Percentiles rank a stretch among this genome's conserved stretches.
phyloP scores from a whole-genome alignment of 1,140 invertebrate genomes.

The Euglossa dilemma region DNA sequence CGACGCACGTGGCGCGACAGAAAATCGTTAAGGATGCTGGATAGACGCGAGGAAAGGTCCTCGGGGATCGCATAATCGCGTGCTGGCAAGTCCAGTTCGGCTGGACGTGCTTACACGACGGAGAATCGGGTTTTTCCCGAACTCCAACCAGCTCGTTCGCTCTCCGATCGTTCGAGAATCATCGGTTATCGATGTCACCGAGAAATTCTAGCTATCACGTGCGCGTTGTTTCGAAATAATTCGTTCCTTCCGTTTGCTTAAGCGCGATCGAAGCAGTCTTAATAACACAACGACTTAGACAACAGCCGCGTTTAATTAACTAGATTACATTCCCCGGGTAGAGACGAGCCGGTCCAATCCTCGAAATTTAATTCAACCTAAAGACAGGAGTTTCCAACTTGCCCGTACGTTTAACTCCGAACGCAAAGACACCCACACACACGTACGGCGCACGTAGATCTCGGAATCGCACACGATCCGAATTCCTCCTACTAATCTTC shows the following conservation, averaged over 20 bases:
- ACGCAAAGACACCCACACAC: not conserved
- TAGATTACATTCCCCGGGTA: not conserved
- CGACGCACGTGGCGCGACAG: slow-evolving; percentile 69
- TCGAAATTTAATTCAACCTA: not conserved
- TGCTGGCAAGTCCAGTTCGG: not conserved
- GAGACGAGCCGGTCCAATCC: not conserved
- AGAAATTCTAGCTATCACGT: too few species aligned
- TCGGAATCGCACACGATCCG: not conserved
- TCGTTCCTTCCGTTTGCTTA: not conserved
- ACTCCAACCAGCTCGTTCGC: not conserved
- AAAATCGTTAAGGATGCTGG: slow-evolving; percentile 73
- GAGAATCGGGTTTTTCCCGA: not conserved
- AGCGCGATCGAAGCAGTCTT: not conserved
- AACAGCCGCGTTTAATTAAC: not conserved
- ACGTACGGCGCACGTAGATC: too few species aligned
- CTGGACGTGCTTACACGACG: not conserved
- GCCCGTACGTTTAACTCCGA: not conserved
- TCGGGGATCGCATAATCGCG: slow-evolving; percentile 44
- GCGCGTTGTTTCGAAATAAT: not conserved
- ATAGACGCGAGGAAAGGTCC: slow-evolving; percentile 47
- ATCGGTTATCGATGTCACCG: too few species aligned
- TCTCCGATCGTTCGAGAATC: too few species aligned
- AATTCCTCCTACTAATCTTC: slow-evolving; percentile 9
- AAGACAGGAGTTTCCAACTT: not conserved
- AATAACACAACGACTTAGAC: not conserved